Conservation (phyloP, 1,140 invertebrate species). For the Homalodisca vitripennis region DNA sequence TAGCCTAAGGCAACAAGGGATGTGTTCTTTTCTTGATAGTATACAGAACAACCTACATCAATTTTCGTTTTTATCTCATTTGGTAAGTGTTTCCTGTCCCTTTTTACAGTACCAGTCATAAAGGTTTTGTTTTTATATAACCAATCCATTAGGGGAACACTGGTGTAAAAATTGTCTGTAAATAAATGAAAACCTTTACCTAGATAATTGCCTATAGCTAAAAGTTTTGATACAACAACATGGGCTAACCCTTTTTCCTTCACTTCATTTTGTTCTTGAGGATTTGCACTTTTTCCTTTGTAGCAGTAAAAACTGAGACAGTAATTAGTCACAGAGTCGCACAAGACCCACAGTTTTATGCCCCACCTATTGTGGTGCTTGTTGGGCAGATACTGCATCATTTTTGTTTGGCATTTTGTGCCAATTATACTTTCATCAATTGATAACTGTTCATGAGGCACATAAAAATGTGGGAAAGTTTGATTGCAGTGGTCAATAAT, state of each 20-base stretch:
- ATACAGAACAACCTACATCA: not conserved
- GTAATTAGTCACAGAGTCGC: conserved; percentile 2
- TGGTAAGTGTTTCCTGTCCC: not conserved
- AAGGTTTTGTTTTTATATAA: conserved; percentile 1
- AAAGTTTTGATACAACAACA: not conserved
- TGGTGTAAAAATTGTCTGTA: conserved; percentile 6
- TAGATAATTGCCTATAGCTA: not conserved
- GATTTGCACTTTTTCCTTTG: no score
- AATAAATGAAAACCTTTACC: not conserved
- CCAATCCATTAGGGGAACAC: not conserved
- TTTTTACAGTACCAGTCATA: not conserved
- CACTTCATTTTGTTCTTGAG: not conserved
- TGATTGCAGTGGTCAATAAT: conserved; percentile 2
- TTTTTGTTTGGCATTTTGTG: not conserved
- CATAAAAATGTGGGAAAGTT: not conserved
- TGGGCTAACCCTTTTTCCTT: not conserved
- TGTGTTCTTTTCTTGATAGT: not conserved
- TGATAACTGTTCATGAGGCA: conserved; percentile 34
- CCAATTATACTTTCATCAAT: conserved; percentile 39
- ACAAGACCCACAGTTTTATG: not conserved
- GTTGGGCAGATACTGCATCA: conserved; percentile 4
- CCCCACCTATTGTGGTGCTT: not conserved
- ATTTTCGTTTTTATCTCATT: not conserved
- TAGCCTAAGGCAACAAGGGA: not conserved
- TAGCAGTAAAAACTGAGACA: not conserved